phyloP scores from a whole-genome alignment of 2,888 invertebrate species.

The Conchocele bisecta region DNA sequence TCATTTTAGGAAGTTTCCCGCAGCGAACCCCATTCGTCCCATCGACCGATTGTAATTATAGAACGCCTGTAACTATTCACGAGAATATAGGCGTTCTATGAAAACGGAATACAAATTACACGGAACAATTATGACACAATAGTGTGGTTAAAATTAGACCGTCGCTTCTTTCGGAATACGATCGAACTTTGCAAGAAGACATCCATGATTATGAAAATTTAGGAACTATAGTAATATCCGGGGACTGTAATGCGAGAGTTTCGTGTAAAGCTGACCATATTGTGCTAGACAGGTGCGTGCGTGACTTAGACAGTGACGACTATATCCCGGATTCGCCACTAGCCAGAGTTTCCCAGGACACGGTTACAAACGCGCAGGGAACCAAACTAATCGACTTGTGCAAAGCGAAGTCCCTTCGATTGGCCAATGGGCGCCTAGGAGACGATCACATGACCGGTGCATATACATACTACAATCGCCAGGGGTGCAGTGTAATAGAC shows the following conservation, averaged over 20 bases:
- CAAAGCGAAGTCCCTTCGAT: neutral
- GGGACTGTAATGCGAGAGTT: neutral
- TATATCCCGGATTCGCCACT: neutral
- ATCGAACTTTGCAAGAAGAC: neutral
- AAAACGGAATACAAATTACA: too few species aligned
- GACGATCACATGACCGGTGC: neutral
- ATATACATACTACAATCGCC: neutral
- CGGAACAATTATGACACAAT: too few species aligned
- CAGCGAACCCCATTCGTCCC: too few species aligned
- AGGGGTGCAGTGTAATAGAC: neutral
- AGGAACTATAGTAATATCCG: neutral
- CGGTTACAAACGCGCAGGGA: neutral
- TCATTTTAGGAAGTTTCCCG: too few species aligned
- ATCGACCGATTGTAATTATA: too few species aligned
- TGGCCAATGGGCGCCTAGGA: neutral
- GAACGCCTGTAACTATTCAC: too few species aligned
- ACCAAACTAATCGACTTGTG: neutral
- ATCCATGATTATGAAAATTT: neutral
- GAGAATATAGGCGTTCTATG: too few species aligned
- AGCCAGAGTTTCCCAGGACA: neutral
- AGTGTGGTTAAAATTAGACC: too few species aligned
- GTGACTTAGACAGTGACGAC: neutral
- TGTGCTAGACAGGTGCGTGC: neutral
- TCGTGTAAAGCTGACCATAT: neutral
- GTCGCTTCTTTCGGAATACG: too few species aligned